phyloP scores from a whole-genome alignment of 1,140 invertebrate genomes.

The Paraescarpia echinospica region DNA sequence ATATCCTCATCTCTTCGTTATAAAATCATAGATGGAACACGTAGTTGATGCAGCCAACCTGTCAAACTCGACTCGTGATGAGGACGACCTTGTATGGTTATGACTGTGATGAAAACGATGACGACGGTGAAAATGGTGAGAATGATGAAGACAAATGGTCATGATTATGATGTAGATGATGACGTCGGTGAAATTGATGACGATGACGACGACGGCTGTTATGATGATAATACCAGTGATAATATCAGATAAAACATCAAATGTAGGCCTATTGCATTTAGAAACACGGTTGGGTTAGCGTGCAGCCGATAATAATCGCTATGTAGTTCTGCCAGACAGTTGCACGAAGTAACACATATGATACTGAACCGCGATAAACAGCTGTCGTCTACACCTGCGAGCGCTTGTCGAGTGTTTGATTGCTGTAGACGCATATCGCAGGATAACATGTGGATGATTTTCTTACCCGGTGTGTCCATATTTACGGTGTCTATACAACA shows the following conservation, averaged over 20 bases:
- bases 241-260: not conserved
- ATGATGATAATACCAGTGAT: not conserved
- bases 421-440: not conserved
- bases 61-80: too few relatives aligned
- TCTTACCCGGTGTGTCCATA: not conserved
- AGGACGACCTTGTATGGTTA: not conserved
- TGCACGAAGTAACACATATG: too few relatives aligned
- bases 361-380: too few relatives aligned
- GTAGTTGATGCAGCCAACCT: too few relatives aligned
- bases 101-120: not conserved
- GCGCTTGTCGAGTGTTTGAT: too few relatives aligned
- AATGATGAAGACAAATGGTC: not conserved
- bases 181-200: not conserved
- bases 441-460: not conserved
- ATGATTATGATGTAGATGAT: not conserved
- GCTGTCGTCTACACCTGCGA: too few relatives aligned
- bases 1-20: too few relatives aligned
- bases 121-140: not conserved
- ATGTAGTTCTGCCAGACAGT: too few relatives aligned
- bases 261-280: not conserved
- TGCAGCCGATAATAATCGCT: not conserved
- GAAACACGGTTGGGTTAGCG: not conserved
- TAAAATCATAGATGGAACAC: too few relatives aligned
- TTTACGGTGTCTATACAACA: not conserved
- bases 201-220: too few relatives aligned